A percentile compares a stretch with the other conserved stretches of the same genome.
Evolutionary conservation across 2,113 vertebrate genomes (phyloP).

Genomic region (Lepus europaeus): DNA sequence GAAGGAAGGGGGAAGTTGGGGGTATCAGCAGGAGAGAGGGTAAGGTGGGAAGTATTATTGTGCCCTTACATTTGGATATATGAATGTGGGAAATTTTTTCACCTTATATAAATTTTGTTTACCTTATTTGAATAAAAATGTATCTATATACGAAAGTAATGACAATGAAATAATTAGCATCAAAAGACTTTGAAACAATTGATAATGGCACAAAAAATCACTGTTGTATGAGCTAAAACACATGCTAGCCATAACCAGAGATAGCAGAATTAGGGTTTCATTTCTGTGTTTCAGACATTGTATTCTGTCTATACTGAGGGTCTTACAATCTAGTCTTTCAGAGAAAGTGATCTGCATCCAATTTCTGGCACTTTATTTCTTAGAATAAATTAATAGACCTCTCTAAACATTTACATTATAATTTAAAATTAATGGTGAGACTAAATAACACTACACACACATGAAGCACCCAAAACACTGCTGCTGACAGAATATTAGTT

Average conservation of each 20-base stretch:
- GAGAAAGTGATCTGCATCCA: background rate
- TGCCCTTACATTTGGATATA: no score
- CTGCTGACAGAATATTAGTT: background rate
- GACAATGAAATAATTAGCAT: background rate
- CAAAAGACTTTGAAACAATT: background rate
- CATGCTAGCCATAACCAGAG: fast-evolving
- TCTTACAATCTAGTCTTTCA: background rate
- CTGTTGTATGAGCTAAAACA: background rate
- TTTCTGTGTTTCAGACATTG: background rate
- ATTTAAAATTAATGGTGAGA: background rate
- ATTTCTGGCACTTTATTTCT: background rate
- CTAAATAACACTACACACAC: background rate
- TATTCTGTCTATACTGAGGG: background rate
- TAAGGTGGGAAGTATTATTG: no score
- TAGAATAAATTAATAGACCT: background rate
- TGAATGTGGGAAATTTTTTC: no score
- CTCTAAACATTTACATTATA: background rate
- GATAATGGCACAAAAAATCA: background rate
- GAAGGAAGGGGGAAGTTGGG: no score
- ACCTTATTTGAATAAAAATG: background rate
- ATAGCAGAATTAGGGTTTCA: background rate
- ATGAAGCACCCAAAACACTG: background rate
- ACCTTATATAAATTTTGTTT: no score
- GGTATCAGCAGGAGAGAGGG: no score
- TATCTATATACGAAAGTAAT: background rate